Evolutionary conservation across 1,140 invertebrate genomes (phyloP).

Genomic region (Nasonia vitripennis): DNA sequence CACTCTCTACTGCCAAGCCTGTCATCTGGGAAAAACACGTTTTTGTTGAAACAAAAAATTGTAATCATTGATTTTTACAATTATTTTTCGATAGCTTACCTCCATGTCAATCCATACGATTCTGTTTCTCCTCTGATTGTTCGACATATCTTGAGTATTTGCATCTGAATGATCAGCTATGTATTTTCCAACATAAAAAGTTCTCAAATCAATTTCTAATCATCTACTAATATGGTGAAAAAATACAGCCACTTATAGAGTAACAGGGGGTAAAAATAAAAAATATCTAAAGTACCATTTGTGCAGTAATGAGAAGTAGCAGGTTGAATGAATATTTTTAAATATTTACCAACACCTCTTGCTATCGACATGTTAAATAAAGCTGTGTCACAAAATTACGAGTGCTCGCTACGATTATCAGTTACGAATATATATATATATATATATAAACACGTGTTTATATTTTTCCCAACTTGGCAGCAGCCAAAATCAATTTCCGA

Average conservation of each 20-base stretch:
- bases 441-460: no score
- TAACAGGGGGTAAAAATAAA: neutral
- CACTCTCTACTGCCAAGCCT: constrained; percentile 84
- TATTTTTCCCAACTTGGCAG: no score
- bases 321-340: constrained; percentile 21
- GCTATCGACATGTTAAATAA: constrained; percentile 16
- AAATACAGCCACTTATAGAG: neutral
- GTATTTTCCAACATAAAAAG: neutral
- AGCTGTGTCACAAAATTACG: no score
- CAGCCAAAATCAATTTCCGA: no score
- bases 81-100: constrained; percentile 53
- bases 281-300: constrained; percentile 38
- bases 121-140: constrained; percentile 28
- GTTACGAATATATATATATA: no score
- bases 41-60: neutral
- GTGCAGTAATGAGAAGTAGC: neutral
- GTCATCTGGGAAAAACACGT: constrained; percentile 64
- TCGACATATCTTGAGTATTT: constrained; percentile 7
- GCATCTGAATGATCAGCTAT: constrained; percentile 7
- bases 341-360: constrained; percentile 13
- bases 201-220: neutral
- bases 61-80: constrained; percentile 20
- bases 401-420: no score
- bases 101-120: constrained; percentile 69
- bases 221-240: neutral